Evolutionary conservation across 2,113 vertebrate species (phyloP).

Genomic region (Neogobius melanostomus): DNA sequence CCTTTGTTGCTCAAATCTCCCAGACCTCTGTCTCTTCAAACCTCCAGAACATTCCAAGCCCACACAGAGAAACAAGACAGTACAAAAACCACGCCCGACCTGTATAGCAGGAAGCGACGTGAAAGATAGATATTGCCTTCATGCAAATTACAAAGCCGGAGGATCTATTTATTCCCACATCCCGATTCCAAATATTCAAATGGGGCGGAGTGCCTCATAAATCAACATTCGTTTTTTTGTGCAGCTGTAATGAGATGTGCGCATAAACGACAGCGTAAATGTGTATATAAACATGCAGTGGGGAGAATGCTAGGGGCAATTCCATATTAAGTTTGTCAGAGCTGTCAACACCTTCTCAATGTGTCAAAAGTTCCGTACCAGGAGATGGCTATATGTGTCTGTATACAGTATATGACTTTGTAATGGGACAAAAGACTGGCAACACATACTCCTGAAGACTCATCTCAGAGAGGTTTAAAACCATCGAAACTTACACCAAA

Average conservation of each 20-base stretch:
- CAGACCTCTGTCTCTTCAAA: neutral
- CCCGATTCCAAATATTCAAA: conserved; percentile 11
- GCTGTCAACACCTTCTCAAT: neutral
- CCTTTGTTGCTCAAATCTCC: conserved; percentile 13
- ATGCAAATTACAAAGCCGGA: conserved; percentile 9
- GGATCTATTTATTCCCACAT: conserved; percentile 5
- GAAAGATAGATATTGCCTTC: conserved; percentile 20
- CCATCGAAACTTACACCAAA: too few species aligned
- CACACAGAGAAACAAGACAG: neutral
- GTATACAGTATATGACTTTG: too few species aligned
- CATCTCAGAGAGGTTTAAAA: too few species aligned
- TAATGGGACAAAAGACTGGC: too few species aligned
- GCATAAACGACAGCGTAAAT: neutral
- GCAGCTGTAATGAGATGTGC: neutral
- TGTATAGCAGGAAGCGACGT: neutral
- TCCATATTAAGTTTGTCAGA: conserved; percentile 1
- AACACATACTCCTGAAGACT: too few species aligned
- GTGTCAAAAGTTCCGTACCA: neutral
- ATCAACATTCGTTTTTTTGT: neutral
- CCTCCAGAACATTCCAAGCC: conserved; percentile 3
- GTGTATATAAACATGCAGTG: neutral
- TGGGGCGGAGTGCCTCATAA: conserved; percentile 17
- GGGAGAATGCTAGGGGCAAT: neutral
- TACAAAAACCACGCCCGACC: neutral
- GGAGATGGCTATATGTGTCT: too few species aligned